Evolutionary conservation across 1,140 invertebrate genomes (phyloP).

Genomic region (Drosophila paulistorum): DNA sequence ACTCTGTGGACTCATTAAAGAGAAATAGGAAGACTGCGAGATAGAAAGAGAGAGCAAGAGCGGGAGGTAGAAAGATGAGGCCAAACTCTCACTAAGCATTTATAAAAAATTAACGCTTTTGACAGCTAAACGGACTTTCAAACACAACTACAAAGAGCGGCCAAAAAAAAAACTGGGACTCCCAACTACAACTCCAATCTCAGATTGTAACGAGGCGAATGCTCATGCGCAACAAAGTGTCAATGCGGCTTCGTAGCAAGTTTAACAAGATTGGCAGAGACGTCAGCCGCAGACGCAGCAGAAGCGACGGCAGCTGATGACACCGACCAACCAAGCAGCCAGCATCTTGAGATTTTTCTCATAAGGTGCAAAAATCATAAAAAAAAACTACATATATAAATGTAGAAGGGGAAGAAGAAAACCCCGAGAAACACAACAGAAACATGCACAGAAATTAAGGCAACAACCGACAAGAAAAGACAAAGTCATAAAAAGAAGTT

Average conservation of each 20-base stretch:
- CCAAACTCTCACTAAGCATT: conserved; percentile 79
- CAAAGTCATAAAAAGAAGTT: conserved; percentile 54
- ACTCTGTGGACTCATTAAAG: conserved; percentile 73
- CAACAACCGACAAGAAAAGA: conserved; percentile 47
- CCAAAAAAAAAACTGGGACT: conserved; percentile 27
- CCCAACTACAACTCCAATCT: conserved; percentile 26
- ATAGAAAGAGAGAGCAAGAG: conserved; percentile 19
- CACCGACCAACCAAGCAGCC: conserved; percentile 39
- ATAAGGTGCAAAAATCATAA: conserved; percentile 82
- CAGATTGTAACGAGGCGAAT: conserved; percentile 47
- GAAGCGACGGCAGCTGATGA: conserved; percentile 24
- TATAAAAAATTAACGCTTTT: conserved; percentile 79
- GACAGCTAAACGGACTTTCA: conserved; percentile 81
- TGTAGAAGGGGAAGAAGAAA: conserved; percentile 1
- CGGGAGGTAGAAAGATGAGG: conserved; percentile 23
- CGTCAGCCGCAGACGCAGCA: conserved; percentile 24
- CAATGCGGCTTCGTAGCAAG: conserved; percentile 66
- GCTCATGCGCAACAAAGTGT: conserved; percentile 75
- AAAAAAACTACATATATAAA: conserved; percentile 20
- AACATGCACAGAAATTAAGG: conserved; percentile 72
- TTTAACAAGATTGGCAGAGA: conserved; percentile 78
- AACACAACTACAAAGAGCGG: conserved; percentile 51
- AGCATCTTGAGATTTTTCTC: conserved; percentile 66
- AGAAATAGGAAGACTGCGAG: neutral
- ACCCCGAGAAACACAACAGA: conserved; percentile 56